These are phyloP conservation scores for Tenodera sinensis DNA, from an alignment of 2,888 invertebrate genomes.

Conservation along the genomic window DNA sequence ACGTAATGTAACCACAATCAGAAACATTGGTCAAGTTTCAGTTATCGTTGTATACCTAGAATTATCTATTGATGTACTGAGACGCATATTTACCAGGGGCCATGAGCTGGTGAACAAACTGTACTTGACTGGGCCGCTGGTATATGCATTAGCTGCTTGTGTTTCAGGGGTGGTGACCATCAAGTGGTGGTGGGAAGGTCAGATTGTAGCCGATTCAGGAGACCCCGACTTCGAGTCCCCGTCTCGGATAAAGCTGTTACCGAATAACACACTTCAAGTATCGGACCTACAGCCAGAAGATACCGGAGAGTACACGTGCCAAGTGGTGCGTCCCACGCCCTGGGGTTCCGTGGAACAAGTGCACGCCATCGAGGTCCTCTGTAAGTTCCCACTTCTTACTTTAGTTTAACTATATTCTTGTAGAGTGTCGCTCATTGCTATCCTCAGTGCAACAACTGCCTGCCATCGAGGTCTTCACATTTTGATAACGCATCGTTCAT, in stretches of 20 bases:
- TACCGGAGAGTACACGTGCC: constrained; percentile 65
- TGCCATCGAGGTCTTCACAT: too few species aligned
- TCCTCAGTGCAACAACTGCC: too few species aligned
- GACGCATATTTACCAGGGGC: too few species aligned
- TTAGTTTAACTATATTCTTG: too few species aligned
- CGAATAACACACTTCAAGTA: constrained; percentile 70
- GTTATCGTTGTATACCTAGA: too few species aligned
- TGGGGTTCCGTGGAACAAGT: constrained; percentile 68
- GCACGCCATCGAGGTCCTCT: constrained; percentile 74
- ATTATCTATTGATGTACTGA: too few species aligned
- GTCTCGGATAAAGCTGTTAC: constrained; percentile 59
- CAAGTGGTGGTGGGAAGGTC: constrained; percentile 63
- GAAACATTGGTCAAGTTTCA: too few species aligned
- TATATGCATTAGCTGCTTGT: not conserved
- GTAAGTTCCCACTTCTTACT: constrained; percentile 58
- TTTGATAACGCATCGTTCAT: too few species aligned
- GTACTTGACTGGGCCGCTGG: too few species aligned
- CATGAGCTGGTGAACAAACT: too few species aligned
- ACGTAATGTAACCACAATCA: too few species aligned
- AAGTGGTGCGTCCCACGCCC: constrained; percentile 60
- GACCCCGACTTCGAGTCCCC: constrained; percentile 50
- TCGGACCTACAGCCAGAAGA: constrained; percentile 54
- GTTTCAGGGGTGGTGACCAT: not conserved
- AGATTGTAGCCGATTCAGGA: constrained; percentile 59
- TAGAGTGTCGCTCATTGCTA: too few species aligned